phyloP scores from a whole-genome alignment of 2,113 vertebrate genomes.

The Piaya cayana region DNA sequence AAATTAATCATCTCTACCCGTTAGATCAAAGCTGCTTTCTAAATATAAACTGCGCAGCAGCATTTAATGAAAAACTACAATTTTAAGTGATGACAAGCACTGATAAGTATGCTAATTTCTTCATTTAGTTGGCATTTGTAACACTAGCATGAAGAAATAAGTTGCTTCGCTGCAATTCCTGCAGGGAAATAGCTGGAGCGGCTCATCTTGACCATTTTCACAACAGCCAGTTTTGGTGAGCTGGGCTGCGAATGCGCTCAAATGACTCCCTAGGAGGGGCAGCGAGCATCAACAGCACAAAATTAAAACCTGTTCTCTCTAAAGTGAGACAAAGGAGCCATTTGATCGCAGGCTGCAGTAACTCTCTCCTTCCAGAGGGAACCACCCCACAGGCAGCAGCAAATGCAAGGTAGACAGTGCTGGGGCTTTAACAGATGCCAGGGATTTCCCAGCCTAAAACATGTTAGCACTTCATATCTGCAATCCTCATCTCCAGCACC shows the following conservation, averaged over 20 bases:
- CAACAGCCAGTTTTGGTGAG: not conserved
- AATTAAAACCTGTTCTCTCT: not conserved
- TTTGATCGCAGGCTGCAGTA: not conserved
- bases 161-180: not conserved
- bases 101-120: constrained; percentile 21
- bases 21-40: not conserved
- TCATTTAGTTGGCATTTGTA: not conserved
- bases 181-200: not conserved
- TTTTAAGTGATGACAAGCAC: constrained; percentile 33
- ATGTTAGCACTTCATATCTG: not conserved
- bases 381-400: not conserved
- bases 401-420: not conserved
- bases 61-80: constrained; percentile 1
- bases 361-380: not conserved
- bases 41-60: not conserved
- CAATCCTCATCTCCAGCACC: constrained; percentile 7
- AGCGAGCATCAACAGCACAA: not conserved
- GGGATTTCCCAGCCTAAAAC: constrained; percentile 29
- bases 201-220: not conserved
- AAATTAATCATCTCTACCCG: not conserved
- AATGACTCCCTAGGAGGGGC: accelerated
- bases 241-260: not conserved
- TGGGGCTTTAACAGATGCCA: not conserved
- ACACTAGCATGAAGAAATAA: not conserved
- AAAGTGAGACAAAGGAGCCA: not conserved